These are phyloP conservation scores for Lingula anatina DNA, from an alignment of 2,888 invertebrate species.

Conservation along the genomic window DNA sequence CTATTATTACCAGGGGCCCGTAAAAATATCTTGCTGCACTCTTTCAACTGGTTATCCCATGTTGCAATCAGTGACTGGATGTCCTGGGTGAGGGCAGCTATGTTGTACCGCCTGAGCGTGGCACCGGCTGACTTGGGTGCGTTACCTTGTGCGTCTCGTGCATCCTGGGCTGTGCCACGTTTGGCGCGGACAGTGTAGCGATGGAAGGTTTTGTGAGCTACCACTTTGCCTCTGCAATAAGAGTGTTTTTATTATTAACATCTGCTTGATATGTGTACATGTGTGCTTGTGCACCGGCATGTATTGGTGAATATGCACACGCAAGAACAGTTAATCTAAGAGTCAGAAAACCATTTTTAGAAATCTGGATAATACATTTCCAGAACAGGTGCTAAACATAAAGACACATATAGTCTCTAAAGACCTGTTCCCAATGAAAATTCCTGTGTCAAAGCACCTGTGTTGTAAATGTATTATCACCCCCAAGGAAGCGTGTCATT, in stretches of 20 bases:
- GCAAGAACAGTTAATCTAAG: slow-evolving; percentile 15
- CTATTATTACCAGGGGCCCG: slow-evolving; percentile 70
- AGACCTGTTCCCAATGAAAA: no score
- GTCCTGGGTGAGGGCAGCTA: slow-evolving; percentile 70
- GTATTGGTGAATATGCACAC: not conserved
- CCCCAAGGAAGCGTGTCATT: no score
- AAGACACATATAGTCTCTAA: no score
- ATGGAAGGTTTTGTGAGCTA: slow-evolving; percentile 76
- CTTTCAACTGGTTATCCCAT: slow-evolving; percentile 65
- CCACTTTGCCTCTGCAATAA: slow-evolving; percentile 54
- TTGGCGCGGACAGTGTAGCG: slow-evolving; percentile 78
- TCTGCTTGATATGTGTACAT: no score
- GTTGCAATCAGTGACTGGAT: slow-evolving; percentile 66
- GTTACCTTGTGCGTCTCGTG: slow-evolving; percentile 62
- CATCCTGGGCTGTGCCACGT: slow-evolving; percentile 72
- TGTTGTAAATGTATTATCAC: no score
- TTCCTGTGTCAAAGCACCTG: no score
- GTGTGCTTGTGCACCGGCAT: not conserved
- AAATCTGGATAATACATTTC: no score
- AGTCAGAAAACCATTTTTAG: no score
- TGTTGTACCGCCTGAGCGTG: slow-evolving; percentile 73
- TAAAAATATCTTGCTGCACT: slow-evolving; percentile 69
- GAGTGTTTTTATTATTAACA: no score
- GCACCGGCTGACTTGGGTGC: slow-evolving; percentile 75
- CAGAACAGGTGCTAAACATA: no score